Percentiles rank a stretch among this genome's conserved stretches.
phyloP scores from a whole-genome alignment of 2,888 invertebrate genomes.

The Acrocyrtus sp. region DNA sequence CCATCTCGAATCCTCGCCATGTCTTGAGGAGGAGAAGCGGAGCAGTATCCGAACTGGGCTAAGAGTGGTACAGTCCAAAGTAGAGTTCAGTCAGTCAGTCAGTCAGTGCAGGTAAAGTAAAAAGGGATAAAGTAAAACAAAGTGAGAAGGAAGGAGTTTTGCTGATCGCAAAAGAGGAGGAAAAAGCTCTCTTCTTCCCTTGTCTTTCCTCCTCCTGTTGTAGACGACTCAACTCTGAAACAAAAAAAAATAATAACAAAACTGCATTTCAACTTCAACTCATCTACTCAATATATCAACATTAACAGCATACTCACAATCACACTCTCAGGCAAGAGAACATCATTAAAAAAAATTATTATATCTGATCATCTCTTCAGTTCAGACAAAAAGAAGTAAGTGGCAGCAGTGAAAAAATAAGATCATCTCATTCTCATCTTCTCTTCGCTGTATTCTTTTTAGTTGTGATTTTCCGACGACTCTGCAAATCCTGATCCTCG shows the following conservation, averaged over 20 bases:
- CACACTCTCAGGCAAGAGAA: not conserved
- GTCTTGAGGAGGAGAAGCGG: not conserved
- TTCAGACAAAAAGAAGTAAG: too few relatives aligned
- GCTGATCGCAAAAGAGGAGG: not conserved
- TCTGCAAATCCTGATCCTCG: too few relatives aligned
- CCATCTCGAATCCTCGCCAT: not conserved
- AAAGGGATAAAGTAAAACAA: not conserved
- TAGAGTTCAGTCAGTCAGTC: slow-evolving; percentile 20
- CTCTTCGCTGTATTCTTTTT: too few relatives aligned
- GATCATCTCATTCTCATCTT: too few relatives aligned
- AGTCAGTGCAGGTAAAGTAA: slow-evolving; percentile 8
- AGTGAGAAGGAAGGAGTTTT: not conserved
- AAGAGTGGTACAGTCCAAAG: not conserved
- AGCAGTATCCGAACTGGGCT: not conserved
- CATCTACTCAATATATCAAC: not conserved
- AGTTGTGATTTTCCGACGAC: too few relatives aligned
- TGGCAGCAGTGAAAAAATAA: too few relatives aligned
- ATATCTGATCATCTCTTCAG: too few relatives aligned
- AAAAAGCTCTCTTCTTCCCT: too few relatives aligned
- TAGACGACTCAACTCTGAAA: not conserved
- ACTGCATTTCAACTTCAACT: not conserved
- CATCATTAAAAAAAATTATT: not conserved
- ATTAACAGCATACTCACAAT: not conserved
- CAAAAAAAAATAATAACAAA: not conserved
- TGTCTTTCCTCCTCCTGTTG: too few relatives aligned